Evolutionary conservation across 2,888 invertebrate species (phyloP), one percentile per base, ranked within the genome.

Genomic region (Troides oblongomaculatus): DNA sequence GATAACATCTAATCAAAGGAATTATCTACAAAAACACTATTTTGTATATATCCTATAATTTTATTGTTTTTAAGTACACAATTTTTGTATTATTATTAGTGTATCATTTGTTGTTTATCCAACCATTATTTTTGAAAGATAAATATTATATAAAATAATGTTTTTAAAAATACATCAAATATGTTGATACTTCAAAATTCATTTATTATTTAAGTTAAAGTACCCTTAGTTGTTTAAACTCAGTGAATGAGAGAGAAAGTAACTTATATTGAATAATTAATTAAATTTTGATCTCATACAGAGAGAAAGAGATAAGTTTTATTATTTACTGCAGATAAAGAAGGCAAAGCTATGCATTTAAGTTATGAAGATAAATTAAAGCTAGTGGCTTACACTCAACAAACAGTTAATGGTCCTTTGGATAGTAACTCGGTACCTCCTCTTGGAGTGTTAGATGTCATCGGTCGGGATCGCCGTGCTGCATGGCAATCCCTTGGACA

Each of bases 311-410:
- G 39, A 39, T 10, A 39, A 7, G 39, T 39, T 39, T 39, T 57
- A 18, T 57, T 57, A 8, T 53, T 75, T 93, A 17, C 17, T 93
- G 21, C 88, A 99, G 99, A 99, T 86, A 99, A 99, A 92, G 97
- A 98, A 90, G 99, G 99, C n/a, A 99, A 99, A 93, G 99, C 98
- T 3, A 94, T 99, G 63, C 98, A 98, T 81, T 93, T 99, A 72
- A 97, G 97, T 62, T 99, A 99, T 86, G 97, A 97, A 87, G 98
- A 99, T 83, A 97, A 98, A 83, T 88, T 99, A 68, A 96, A 96
- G 83, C 90, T 99, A 73, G 97, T 99, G 23, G 99, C 99, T 1
- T 97, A 96, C 81, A 97, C 97, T 14, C 97, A 98, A 83, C 99
- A 99, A 93, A 96, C 97, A 12, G 94, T 94, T 17, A 96, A 98